phyloP scores from a whole-genome alignment of 2,888 invertebrate species.

The Perdita meconis region DNA sequence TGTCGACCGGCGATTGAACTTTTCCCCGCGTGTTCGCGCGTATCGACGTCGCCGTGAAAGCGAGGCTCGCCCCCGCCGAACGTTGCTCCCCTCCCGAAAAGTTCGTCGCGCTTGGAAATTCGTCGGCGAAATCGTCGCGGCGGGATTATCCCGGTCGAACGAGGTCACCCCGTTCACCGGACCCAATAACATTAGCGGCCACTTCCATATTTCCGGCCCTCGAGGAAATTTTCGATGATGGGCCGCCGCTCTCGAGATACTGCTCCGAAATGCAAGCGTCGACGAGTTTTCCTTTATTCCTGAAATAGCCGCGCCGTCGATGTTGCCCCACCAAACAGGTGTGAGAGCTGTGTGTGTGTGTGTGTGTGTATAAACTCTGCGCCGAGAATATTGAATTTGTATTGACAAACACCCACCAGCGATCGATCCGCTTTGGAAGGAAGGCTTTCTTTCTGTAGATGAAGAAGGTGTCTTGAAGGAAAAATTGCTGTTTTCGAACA shows the following conservation, averaged over 20 bases:
- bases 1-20: slow-evolving; percentile 25
- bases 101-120: slow-evolving; percentile 16
- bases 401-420: slow-evolving; percentile 62
- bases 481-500: slow-evolving; percentile 32
- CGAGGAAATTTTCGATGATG: slow-evolving; percentile 12
- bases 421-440: slow-evolving; percentile 55
- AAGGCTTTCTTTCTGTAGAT: slow-evolving; percentile 21
- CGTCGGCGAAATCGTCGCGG: background rate
- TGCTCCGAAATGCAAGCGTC: slow-evolving; percentile 33
- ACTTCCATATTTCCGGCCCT: slow-evolving; percentile 29
- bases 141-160: slow-evolving; percentile 24
- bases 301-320: slow-evolving; percentile 51
- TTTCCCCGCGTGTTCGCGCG: background rate
- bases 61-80: background rate
- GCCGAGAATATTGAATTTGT: slow-evolving; percentile 61
- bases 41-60: slow-evolving; percentile 31
- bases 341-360: slow-evolving; percentile 31
- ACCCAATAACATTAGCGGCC: slow-evolving; percentile 40
- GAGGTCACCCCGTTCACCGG: slow-evolving; percentile 9
- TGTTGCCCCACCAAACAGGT: too few relatives aligned
- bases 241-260: slow-evolving; percentile 8
- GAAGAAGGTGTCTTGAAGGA: background rate
- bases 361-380: slow-evolving; percentile 9
- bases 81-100: background rate
- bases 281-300: slow-evolving; percentile 43